Evolutionary conservation across 2,888 invertebrate species (phyloP).

Genomic region (Auanema freiburgensis): DNA sequence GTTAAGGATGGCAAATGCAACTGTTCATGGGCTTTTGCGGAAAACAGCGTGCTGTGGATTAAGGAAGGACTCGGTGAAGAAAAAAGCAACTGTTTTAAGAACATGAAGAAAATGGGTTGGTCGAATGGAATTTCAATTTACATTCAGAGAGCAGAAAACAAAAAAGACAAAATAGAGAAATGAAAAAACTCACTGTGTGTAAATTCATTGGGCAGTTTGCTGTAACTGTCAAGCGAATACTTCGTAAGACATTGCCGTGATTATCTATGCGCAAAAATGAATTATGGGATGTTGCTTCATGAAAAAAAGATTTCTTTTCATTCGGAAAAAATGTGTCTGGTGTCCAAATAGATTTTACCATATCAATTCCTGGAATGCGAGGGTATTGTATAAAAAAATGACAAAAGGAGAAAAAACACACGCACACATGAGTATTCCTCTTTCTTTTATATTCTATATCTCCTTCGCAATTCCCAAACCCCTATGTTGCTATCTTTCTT

Average conservation of each 20-base stretch:
- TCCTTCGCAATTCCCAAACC: too few relatives aligned
- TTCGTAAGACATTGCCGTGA: slow-evolving; percentile 61
- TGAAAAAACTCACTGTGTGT: slow-evolving; percentile 45
- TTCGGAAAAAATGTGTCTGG: slow-evolving; percentile 64
- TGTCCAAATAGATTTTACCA: slow-evolving; percentile 63
- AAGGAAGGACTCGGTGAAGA: too few relatives aligned
- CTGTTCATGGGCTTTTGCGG: too few relatives aligned
- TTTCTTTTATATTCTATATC: too few relatives aligned
- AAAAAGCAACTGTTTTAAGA: too few relatives aligned
- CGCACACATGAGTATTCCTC: too few relatives aligned
- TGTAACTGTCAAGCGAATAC: slow-evolving; percentile 62
- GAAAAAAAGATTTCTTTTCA: slow-evolving; percentile 64
- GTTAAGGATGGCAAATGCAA: too few relatives aligned
- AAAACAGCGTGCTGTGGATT: too few relatives aligned
- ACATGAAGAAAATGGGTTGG: too few relatives aligned
- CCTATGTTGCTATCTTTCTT: too few relatives aligned
- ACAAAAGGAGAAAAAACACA: background rate
- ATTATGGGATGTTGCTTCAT: slow-evolving; percentile 63
- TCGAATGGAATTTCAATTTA: too few relatives aligned
- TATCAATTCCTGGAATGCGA: slow-evolving; percentile 58
- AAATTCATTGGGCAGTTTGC: slow-evolving; percentile 64
- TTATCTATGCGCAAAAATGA: slow-evolving; percentile 63
- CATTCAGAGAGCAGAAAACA: background rate
- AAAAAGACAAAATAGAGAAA: background rate
- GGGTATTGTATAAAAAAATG: background rate